A percentile compares a stretch with the other conserved stretches of the same genome.
Evolutionary conservation across 1,140 invertebrate species (phyloP).

Genomic region (Macrotrachela quadricornifera): DNA sequence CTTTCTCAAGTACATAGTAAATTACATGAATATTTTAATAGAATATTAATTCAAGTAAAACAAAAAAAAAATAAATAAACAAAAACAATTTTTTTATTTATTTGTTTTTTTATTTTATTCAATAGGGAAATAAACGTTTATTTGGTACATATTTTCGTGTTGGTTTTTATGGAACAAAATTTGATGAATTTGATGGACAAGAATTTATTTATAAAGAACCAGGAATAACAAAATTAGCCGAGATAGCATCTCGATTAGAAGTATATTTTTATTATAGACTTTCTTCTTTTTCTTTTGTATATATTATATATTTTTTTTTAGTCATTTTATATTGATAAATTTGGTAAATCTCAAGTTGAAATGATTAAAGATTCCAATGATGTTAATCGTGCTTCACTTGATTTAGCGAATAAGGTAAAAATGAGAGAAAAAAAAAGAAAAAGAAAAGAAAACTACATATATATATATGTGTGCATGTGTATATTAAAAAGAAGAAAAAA

Average conservation of each 20-base stretch:
- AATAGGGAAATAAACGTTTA: conserved; percentile 71
- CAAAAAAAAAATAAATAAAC: background rate
- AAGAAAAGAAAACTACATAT: no score
- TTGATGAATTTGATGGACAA: conserved; percentile 73
- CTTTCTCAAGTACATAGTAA: conserved; percentile 66
- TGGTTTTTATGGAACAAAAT: conserved; percentile 77
- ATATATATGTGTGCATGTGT: no score
- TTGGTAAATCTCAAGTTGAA: conserved; percentile 55
- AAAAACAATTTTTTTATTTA: background rate
- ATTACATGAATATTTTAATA: conserved; percentile 33
- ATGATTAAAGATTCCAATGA: conserved; percentile 90
- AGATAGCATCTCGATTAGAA: conserved; percentile 82
- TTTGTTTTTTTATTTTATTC: no score
- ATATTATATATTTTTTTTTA: conserved; percentile 22
- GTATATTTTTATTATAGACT: conserved; percentile 23
- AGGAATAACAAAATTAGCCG: conserved; percentile 75
- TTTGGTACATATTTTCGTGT: conserved; percentile 91
- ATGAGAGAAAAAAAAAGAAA: background rate
- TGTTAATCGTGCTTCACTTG: conserved; percentile 35
- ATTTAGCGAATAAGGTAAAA: conserved; percentile 45
- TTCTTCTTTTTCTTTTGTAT: background rate
- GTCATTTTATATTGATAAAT: conserved; percentile 77
- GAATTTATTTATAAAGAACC: conserved; percentile 95
- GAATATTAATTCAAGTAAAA: conserved; percentile 33
- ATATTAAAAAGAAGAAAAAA: no score